phyloP scores from a whole-genome alignment of 2,888 invertebrate genomes.

The Clistopyga incitator region DNA sequence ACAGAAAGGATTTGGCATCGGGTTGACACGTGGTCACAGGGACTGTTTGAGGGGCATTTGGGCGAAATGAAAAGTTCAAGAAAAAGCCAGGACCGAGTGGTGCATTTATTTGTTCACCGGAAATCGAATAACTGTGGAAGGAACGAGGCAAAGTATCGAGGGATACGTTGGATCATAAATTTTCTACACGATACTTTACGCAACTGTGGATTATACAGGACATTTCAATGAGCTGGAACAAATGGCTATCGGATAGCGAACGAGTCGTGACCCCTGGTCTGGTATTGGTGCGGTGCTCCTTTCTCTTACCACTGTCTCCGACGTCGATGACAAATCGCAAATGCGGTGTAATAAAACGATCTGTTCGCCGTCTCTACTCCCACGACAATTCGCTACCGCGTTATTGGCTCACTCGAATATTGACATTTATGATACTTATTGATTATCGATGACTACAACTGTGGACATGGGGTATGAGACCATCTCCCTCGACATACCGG shows the following conservation, averaged over 20 bases:
- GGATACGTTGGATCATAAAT: conserved; percentile 19
- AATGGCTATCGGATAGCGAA: conserved; percentile 46
- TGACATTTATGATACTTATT: conserved; percentile 38
- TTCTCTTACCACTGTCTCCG: conserved; percentile 2
- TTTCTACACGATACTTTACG: conserved; percentile 36
- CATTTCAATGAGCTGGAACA: conserved; percentile 58
- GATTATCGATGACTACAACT: conserved; percentile 23
- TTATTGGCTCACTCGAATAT: conserved; percentile 44
- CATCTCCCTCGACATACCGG: conserved; percentile 1
- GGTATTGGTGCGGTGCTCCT: background rate
- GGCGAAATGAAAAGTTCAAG: no score
- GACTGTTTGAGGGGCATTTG: no score
- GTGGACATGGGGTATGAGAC: background rate
- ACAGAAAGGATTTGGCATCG: background rate
- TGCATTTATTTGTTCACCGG: conserved; percentile 24
- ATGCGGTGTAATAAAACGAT: conserved; percentile 46
- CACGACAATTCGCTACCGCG: background rate
- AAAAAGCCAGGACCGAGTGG: no score
- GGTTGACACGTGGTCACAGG: no score
- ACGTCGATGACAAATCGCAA: conserved; percentile 48
- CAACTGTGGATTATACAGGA: conserved; percentile 43
- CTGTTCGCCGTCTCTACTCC: conserved; percentile 2
- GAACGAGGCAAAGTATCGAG: background rate
- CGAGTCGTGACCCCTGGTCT: conserved; percentile 25
- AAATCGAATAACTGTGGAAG: background rate